Conservation (phyloP, 2,888 invertebrate species). For the Platypus cylindrus region DNA sequence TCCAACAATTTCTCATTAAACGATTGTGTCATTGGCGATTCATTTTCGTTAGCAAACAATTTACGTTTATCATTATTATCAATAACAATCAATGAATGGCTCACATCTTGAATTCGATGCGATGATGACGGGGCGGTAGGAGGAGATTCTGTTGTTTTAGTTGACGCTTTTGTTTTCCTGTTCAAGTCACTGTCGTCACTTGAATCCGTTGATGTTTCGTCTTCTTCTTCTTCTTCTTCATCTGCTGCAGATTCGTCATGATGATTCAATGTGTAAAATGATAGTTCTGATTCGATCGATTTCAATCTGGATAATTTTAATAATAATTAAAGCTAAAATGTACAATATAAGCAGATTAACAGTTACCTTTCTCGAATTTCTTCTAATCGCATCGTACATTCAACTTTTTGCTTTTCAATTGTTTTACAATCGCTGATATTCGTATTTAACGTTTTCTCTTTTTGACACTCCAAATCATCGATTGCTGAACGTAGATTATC, state of each 20-base stretch:
- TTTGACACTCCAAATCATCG: slow-evolving; percentile 52
- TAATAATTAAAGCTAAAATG: no score
- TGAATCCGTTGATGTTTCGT: no score
- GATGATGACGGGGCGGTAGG: no score
- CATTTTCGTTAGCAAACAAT: slow-evolving; percentile 22
- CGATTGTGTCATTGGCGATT: slow-evolving; percentile 33
- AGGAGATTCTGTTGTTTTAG: no score
- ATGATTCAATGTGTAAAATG: slow-evolving; percentile 27
- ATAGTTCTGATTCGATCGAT: slow-evolving; percentile 52
- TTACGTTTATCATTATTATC: slow-evolving; percentile 24
- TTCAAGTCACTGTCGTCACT: no score
- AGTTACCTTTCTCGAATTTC: slow-evolving; percentile 12
- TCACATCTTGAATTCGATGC: slow-evolving; percentile 27
- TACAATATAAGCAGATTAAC: no score
- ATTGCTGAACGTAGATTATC: slow-evolving; percentile 52
- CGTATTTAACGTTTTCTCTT: slow-evolving; percentile 48
- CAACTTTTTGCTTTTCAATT: slow-evolving; percentile 51
- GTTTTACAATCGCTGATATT: slow-evolving; percentile 57
- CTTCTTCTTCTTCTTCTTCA: no score
- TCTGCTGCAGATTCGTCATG: no score
- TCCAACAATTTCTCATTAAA: slow-evolving; percentile 34
- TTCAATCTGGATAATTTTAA: no score
- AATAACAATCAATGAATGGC: slow-evolving; percentile 31
- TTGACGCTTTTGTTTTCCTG: no score
- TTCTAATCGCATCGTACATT: slow-evolving; percentile 34